Conservation (phyloP, 2,888 invertebrate genomes). For the Drosophila longiperda region DNA sequence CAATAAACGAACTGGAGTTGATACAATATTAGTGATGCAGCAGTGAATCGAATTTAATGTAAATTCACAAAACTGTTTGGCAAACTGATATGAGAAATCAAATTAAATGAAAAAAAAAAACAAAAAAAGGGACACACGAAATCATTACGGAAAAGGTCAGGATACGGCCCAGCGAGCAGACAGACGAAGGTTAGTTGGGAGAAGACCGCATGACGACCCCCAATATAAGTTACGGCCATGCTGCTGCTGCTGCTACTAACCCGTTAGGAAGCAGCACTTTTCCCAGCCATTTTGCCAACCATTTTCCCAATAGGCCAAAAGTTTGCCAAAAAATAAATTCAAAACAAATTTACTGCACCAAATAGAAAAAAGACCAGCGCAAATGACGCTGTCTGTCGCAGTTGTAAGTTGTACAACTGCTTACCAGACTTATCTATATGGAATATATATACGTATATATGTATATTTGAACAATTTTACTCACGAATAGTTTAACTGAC, state of each 20-base stretch:
- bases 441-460: slow-evolving; percentile 10
- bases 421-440: slow-evolving; percentile 21
- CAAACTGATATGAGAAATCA: slow-evolving; percentile 16
- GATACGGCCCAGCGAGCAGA: slow-evolving; percentile 44
- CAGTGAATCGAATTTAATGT: slow-evolving; percentile 29
- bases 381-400: slow-evolving; percentile 41
- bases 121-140: slow-evolving; percentile 29
- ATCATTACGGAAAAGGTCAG: slow-evolving; percentile 59
- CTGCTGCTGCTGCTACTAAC: slow-evolving; percentile 11
- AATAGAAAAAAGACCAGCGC: slow-evolving; percentile 30
- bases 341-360: slow-evolving; percentile 60
- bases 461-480: slow-evolving; percentile 6
- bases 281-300: slow-evolving; percentile 3
- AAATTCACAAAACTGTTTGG: slow-evolving; percentile 10
- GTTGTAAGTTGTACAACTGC: slow-evolving; percentile 36
- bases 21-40: slow-evolving; percentile 44
- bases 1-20: slow-evolving; percentile 15
- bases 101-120: slow-evolving; percentile 13
- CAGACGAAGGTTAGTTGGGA: slow-evolving; percentile 41
- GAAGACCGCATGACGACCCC: slow-evolving; percentile 33
- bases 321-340: slow-evolving; percentile 59
- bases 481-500: slow-evolving; percentile 35
- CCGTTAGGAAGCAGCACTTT: slow-evolving; percentile 30
- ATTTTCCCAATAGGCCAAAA: slow-evolving; percentile 62
- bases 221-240: slow-evolving; percentile 33